Evolutionary conservation across 2,797 vertebrate species (phyloP).

Genomic region (Lutjanus campechanus): DNA sequence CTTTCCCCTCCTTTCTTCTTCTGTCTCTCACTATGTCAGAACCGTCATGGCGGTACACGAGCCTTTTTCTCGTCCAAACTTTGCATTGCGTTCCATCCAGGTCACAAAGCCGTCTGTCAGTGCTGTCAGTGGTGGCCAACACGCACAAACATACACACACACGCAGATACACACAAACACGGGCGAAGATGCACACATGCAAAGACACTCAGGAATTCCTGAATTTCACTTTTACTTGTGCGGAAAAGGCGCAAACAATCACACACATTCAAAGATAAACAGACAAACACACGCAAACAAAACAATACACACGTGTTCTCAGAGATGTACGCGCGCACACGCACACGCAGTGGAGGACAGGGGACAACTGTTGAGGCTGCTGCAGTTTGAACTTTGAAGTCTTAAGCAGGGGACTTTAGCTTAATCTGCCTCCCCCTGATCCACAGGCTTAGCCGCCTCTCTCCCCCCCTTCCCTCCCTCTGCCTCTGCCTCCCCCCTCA

Average conservation of each 20-base stretch:
- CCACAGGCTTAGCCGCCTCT: slow-evolving; percentile 77
- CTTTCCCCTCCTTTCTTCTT: slow-evolving; percentile 13
- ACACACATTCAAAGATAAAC: neutral
- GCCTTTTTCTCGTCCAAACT: neutral
- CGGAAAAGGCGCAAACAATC: neutral
- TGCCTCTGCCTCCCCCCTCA: slow-evolving; percentile 21
- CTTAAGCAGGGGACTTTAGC: slow-evolving; percentile 85
- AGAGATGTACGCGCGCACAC: neutral
- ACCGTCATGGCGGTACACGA: slow-evolving; percentile 2
- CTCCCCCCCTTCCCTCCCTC: slow-evolving; percentile 41
- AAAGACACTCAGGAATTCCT: neutral
- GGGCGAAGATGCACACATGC: neutral
- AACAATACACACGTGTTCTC: neutral
- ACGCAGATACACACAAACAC: neutral
- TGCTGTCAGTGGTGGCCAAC: slow-evolving; percentile 3
- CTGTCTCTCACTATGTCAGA: slow-evolving; percentile 38
- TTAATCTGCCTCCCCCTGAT: slow-evolving; percentile 85
- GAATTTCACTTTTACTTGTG: neutral
- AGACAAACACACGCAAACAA: neutral
- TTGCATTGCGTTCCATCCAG: slow-evolving; percentile 42
- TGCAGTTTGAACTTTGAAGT: slow-evolving; percentile 85
- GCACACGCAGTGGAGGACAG: slow-evolving; percentile 32
- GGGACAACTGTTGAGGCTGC: slow-evolving; percentile 71
- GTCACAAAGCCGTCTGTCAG: slow-evolving; percentile 34
- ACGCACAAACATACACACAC: neutral